Percentiles rank a stretch among this genome's conserved stretches.
Conservation (phyloP, 2,113 vertebrate genomes). For the Alces alces region DNA sequence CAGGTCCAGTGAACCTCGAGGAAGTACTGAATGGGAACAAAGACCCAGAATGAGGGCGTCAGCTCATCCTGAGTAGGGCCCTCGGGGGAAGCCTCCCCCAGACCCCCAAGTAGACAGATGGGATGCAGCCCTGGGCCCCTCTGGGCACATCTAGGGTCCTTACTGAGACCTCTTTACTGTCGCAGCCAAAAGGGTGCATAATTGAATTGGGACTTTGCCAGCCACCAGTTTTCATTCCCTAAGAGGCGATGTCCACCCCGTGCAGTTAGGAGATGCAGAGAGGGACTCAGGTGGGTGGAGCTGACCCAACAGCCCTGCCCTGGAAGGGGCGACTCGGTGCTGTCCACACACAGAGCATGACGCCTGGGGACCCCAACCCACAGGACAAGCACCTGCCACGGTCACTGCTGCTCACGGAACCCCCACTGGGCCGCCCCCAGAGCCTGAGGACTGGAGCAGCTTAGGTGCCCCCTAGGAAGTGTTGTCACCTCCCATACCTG, state of each 20-base stretch:
- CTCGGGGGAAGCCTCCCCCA: background rate
- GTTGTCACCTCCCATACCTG: background rate
- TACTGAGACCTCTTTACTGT: background rate
- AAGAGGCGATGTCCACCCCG: background rate
- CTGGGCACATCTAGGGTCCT: background rate
- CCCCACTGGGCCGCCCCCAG: background rate
- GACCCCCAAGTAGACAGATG: background rate
- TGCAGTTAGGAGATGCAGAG: background rate
- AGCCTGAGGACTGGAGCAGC: background rate
- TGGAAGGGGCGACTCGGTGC: background rate
- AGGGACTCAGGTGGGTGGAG: background rate
- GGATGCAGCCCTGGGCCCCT: background rate
- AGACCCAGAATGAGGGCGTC: background rate
- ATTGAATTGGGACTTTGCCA: background rate
- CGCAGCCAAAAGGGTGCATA: rapidly evolving
- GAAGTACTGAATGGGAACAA: background rate
- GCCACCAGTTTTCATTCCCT: background rate
- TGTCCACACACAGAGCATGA: background rate
- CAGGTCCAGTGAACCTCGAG: background rate
- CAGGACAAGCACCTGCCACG: background rate
- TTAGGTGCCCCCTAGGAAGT: background rate
- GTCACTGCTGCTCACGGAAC: background rate
- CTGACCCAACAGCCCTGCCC: background rate
- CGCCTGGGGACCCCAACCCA: too few species aligned
- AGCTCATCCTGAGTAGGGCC: background rate